Evolutionary conservation across 92 coral and sea anemone genomes (phyloP), one percentile per base, ranked within the genome.

Genomic region (Pocillopora meandrina): DNA sequence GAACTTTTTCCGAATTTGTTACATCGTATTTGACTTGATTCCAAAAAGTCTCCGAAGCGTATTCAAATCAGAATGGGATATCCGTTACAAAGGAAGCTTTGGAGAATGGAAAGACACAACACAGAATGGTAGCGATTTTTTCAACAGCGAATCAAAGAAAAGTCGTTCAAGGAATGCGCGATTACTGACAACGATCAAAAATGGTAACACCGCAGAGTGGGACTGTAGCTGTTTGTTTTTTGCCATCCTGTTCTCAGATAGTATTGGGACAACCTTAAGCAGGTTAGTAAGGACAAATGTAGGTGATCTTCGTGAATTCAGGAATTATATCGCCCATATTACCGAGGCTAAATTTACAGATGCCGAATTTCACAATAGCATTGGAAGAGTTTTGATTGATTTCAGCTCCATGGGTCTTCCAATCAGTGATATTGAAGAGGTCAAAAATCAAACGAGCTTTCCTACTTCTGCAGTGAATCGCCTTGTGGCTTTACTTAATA

Each of bases 281-380:
- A 62, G 71, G 61, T 68, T 57, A 21, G 61, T 74, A 12, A 33
- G 13, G 26, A 59, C 57, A 11, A 9, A 63, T 57, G 77, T 56
- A 42, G 66, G 35, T 34, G 49, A 81, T 65, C 71, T 56, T 5
- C 58, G 77, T 16, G 26, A 72, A 6, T 20, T 72, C n/a, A 31
- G 70, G 31, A 65, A 65, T 21, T 26, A 58, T n/a, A 72, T 83
- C 60, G 80, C 80, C 7, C 87, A 83, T 57, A 21, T 21, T 61
- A 31, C 23, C 7, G 80, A 83, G 23, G 87, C 72, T 18, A 18
- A 20, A 71, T 26, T 83, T 16, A 49, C 69, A 1, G 80, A 73
- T 55, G 73, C 14, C 60, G 70, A 61, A 31, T 73, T 83, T 52
- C 62, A 61, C 10, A 14, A 42, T 12, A 58, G 64, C 12, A 57